Conservation (phyloP, 2,113 vertebrate genomes). For the Anhinga rufa region DNA sequence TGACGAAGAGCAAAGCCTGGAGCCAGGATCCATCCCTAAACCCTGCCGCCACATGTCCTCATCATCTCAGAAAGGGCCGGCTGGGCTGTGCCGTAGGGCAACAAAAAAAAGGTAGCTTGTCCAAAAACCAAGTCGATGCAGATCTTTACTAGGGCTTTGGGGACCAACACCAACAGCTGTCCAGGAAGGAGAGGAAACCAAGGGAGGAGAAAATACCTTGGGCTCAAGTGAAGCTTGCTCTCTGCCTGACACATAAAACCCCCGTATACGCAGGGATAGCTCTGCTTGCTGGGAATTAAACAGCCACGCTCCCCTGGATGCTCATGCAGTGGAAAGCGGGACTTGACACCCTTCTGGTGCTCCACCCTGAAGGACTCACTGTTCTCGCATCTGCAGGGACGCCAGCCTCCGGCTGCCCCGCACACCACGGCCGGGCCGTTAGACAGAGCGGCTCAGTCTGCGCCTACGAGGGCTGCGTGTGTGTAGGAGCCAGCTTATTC, state of each 20-base stretch:
- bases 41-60: background rate
- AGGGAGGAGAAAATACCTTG: slow-evolving; percentile 4
- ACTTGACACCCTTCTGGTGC: background rate
- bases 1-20: background rate
- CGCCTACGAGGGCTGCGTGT: background rate
- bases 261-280: background rate
- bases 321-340: background rate
- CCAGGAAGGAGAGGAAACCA: slow-evolving; percentile 31
- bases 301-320: background rate
- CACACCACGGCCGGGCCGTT: background rate
- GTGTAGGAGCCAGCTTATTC: slow-evolving; percentile 18
- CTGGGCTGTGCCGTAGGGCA: background rate
- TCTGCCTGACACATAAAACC: background rate
- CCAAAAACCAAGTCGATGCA: background rate
- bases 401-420: background rate
- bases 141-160: background rate
- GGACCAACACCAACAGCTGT: slow-evolving; percentile 28
- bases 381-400: background rate
- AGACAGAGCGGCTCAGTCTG: slow-evolving; percentile 35
- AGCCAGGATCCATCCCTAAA: background rate
- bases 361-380: background rate
- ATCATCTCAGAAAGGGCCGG: background rate
- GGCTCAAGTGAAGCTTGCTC: background rate
- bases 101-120: background rate
- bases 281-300: background rate